Percentiles rank a stretch among this genome's conserved stretches.
Conservation (phyloP, 2,113 vertebrate species). For the Silurus glanis region DNA sequence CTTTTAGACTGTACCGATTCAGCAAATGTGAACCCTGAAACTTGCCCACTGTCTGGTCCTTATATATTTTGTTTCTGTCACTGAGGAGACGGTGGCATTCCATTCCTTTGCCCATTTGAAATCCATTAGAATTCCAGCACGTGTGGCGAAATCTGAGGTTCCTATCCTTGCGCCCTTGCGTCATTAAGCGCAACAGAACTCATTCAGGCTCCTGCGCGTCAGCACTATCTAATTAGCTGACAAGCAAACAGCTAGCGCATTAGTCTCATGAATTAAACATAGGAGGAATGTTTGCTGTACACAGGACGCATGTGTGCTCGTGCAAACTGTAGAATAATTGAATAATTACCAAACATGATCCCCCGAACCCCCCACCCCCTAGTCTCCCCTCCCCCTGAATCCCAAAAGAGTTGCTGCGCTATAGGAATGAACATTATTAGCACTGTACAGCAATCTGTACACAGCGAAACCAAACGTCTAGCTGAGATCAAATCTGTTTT, state of each 20-base stretch:
- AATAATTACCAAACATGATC: slow-evolving; percentile 24
- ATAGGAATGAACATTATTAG: neutral
- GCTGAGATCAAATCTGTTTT: neutral
- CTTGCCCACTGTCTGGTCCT: neutral
- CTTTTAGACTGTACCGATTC: neutral
- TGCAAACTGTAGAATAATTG: slow-evolving; percentile 36
- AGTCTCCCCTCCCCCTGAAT: neutral
- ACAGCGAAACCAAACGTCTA: neutral
- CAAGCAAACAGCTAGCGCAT: slow-evolving; percentile 62
- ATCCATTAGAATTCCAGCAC: slow-evolving; percentile 48
- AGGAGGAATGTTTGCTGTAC: slow-evolving; percentile 62
- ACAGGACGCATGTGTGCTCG: slow-evolving; percentile 57
- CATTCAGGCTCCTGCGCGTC: slow-evolving; percentile 57
- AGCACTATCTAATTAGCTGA: slow-evolving; percentile 68
- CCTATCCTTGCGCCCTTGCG: slow-evolving; percentile 35
- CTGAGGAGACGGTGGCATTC: slow-evolving; percentile 29
- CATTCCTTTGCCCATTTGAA: slow-evolving; percentile 49
- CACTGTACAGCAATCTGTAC: neutral
- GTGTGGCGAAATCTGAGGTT: slow-evolving; percentile 29
- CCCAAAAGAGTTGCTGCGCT: neutral
- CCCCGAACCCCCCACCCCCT: neutral
- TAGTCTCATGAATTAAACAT: slow-evolving; percentile 61
- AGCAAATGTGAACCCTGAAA: neutral
- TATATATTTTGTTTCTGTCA: neutral
- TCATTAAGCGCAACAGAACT: slow-evolving; percentile 40